Base-by-base conservation (phyloP, 2,113 vertebrate species). In the Bubo blakistoni region DNA sequence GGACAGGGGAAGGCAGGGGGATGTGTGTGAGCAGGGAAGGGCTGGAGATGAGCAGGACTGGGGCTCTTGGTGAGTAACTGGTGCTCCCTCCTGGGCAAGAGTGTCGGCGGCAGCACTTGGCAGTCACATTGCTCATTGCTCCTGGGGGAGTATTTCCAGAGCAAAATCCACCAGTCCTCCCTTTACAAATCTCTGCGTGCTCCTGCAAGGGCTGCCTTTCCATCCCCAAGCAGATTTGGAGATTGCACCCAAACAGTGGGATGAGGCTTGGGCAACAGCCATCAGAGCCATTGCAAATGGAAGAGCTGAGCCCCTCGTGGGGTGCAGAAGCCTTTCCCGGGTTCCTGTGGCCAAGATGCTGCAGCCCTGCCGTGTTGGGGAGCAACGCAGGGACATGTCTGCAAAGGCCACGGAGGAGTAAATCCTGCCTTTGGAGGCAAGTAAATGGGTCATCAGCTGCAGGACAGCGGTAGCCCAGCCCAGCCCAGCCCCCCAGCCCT, bases 61-160 rank as follows among this genome's bases (percentile, higher is more conserved):
- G n/a, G 27, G n/a, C 9, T 38, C 29, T n/a, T 2, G 1, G 14
- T 62, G 38, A 20, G 32, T 9, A 3, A 9, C 32, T 59, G 25
- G 44, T 10, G 7, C 59, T 65, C 25, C 6, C 2, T 11, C 17
- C 22, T 0, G 3, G 18, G 29, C 0, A 7, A 38, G 24, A 0
- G 11, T 6, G 4, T 46, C 4, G 10, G n/a, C 40, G 4, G 1
- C 73, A 65, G 58, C 55, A 11, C 51, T 61, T 5, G 12, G 40
- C 15, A 5, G 17, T 38, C 51, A 10, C 49, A 2, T 13, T 59
- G 61, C 55, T 82, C 30, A 0, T 27, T 47, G 74, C 62, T 91
- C 29, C 84, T 1, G 4, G 44, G 30, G 70, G 13, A 80, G 8
- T 7, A 54, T 55, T 91, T 83, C 76, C 54, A 81, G 49, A 73